phyloP scores from a whole-genome alignment of 2,113 vertebrate genomes.

The Fregetta grallaria region DNA sequence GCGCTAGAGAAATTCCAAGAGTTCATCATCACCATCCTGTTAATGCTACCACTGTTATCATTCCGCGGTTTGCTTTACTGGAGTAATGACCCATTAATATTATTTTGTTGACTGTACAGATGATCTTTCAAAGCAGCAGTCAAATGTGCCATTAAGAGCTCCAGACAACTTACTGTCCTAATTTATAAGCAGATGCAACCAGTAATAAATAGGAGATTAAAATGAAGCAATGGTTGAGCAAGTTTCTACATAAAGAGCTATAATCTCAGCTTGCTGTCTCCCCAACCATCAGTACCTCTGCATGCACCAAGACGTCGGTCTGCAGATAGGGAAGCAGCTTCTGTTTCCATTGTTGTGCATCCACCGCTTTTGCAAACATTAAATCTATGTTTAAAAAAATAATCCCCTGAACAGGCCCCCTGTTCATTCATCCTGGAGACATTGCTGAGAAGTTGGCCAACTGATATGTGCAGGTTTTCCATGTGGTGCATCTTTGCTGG shows the following conservation, averaged over 20 bases:
- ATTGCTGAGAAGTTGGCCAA: not conserved
- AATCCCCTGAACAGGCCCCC: not conserved
- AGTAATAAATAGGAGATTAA: slow-evolving; percentile 46
- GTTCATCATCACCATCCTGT: not conserved
- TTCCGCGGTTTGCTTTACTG: not conserved
- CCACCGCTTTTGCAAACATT: not conserved
- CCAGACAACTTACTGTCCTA: slow-evolving; percentile 30
- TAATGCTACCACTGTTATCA: not conserved
- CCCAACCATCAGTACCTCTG: not conserved
- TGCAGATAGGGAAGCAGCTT: not conserved
- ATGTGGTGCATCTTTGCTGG: not conserved
- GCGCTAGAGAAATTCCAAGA: not conserved
- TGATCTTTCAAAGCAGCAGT: slow-evolving; percentile 53
- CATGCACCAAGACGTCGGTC: not conserved
- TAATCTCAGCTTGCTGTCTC: not conserved
- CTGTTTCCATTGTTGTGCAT: not conserved
- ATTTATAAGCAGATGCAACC: slow-evolving; percentile 48
- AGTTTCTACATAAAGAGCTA: slow-evolving; percentile 8
- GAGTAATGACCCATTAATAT: slow-evolving; percentile 55
- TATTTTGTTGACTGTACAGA: slow-evolving; percentile 51
- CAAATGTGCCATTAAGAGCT: slow-evolving; percentile 45
- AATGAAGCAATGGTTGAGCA: not conserved
- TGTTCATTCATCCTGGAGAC: not conserved
- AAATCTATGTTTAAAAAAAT: not conserved
- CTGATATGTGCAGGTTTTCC: not conserved